Evolutionary conservation across 2,888 invertebrate genomes (phyloP).

Genomic region (Hololepta plana): DNA sequence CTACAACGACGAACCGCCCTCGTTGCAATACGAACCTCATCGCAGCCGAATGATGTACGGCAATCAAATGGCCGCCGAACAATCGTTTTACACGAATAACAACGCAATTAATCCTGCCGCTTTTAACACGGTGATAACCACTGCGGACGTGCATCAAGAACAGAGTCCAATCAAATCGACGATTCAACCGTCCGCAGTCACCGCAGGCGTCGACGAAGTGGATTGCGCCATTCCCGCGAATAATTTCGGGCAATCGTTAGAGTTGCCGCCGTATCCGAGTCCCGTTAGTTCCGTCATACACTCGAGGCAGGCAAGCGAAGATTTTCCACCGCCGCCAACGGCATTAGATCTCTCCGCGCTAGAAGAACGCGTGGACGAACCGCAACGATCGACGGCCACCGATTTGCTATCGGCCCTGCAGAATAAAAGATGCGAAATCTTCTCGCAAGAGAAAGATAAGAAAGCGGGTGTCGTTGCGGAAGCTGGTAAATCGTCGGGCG

Average conservation of each 20-base stretch:
- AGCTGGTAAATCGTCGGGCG: constrained; percentile 21
- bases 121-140: constrained; percentile 60
- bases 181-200: constrained; percentile 30
- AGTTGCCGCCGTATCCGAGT: constrained; percentile 66
- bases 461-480: constrained; percentile 24
- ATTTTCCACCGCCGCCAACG: constrained; percentile 79
- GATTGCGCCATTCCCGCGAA: constrained; percentile 38
- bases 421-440: constrained; percentile 39
- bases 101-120: too few species aligned
- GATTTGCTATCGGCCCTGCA: constrained; percentile 47
- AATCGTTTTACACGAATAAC: too few species aligned
- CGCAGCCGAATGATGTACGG: too few species aligned
- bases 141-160: constrained; percentile 73
- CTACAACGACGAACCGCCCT: constrained; percentile 8
- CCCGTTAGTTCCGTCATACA: constrained; percentile 60
- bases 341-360: constrained; percentile 50
- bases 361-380: constrained; percentile 23
- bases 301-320: constrained; percentile 73
- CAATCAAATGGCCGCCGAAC: too few species aligned
- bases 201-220: constrained; percentile 41
- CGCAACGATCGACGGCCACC: constrained; percentile 35
- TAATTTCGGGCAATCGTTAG: constrained; percentile 28
- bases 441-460: constrained; percentile 35
- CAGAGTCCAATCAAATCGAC: constrained; percentile 44
- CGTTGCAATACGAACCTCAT: constrained; percentile 30